Evolutionary conservation across 2,888 invertebrate genomes (phyloP).

Genomic region (Blera fallax): DNA sequence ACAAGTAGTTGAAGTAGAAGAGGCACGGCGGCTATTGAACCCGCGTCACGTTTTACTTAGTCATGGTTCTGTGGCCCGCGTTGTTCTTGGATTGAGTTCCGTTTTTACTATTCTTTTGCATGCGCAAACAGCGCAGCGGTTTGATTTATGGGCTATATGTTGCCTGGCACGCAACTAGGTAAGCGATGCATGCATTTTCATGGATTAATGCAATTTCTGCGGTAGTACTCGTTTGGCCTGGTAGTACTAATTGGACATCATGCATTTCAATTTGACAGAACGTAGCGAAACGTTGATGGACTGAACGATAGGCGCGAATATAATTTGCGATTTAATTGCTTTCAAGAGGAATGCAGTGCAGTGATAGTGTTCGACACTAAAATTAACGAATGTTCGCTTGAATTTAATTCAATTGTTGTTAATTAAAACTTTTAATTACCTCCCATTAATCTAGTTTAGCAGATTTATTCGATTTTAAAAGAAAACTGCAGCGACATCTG

Average conservation of each 20-base stretch:
- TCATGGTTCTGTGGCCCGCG: constrained; percentile 42
- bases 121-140: constrained; percentile 44
- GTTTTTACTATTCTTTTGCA: constrained; percentile 40
- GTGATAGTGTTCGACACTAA: neutral
- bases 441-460: too few relatives aligned
- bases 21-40: constrained; percentile 67
- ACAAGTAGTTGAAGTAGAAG: neutral
- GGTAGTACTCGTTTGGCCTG: neutral
- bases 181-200: constrained; percentile 14
- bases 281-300: constrained; percentile 25
- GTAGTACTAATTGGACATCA: constrained; percentile 56
- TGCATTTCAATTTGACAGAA: constrained; percentile 59
- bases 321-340: constrained; percentile 43
- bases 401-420: too few relatives aligned
- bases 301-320: constrained; percentile 43
- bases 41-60: constrained; percentile 60
- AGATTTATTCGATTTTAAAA: too few relatives aligned
- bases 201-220: constrained; percentile 24
- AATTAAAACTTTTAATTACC: too few relatives aligned
- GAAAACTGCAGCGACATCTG: too few relatives aligned
- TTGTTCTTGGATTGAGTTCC: constrained; percentile 48
- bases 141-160: constrained; percentile 52
- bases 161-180: constrained; percentile 34
- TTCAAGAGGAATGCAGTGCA: neutral
- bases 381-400: too few relatives aligned